Evolutionary conservation across 53 echinoderm and acorn worm species (phyloP), one percentile per base, ranked within the genome.

Genomic region (Mesocentrotus franciscanus): DNA sequence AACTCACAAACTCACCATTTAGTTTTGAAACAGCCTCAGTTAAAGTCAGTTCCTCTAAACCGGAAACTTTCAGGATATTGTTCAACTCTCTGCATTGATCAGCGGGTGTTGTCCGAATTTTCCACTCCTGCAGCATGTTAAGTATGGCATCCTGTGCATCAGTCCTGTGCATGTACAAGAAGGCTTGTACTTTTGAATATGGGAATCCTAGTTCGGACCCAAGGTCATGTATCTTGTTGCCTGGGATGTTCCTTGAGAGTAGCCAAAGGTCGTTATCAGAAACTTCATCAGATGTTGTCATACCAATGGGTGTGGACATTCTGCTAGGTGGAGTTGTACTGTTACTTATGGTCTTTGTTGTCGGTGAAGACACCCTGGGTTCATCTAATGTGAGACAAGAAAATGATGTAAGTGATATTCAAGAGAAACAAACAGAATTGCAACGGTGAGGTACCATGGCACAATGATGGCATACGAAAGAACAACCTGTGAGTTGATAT

Each of bases 71-170:
- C 62, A 93, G 61, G 8, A 22, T 26, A 0, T 33, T 61, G 78
- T 61, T 60, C 16, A 93, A 61, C 56, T 93, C 81, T 49, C 61
- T 29, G 11, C 81, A 60, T 22, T 81, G 93, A 33, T 81, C 83
- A 15, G 18, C 35, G 33, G 1, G 56, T 8, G 8, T 27, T 35
- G 79, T 93, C 83, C 42, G 39, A 16, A 26, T 79, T 59, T 81
- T 93, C 93, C 93, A 93, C 7, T 93, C 93, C 60, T 60, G 79
- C 81, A 93, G 81, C 93, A 93, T 57, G 39, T 61, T 17, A 8
- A 29, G 24, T 49, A 78, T 59, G 79, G 29, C 78, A 74, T 75
- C 57, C 14, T 17, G 8, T 9, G 36, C 8, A 29, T 92, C 58
- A 58, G 1, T 24, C 71, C 18, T 56, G 27, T 85, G 12, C 56